A percentile compares a stretch with the other conserved stretches of the same genome.
These are phyloP conservation scores for Serilophus lunatus DNA, from an alignment of 2,113 vertebrate genomes.

Conservation along the genomic window DNA sequence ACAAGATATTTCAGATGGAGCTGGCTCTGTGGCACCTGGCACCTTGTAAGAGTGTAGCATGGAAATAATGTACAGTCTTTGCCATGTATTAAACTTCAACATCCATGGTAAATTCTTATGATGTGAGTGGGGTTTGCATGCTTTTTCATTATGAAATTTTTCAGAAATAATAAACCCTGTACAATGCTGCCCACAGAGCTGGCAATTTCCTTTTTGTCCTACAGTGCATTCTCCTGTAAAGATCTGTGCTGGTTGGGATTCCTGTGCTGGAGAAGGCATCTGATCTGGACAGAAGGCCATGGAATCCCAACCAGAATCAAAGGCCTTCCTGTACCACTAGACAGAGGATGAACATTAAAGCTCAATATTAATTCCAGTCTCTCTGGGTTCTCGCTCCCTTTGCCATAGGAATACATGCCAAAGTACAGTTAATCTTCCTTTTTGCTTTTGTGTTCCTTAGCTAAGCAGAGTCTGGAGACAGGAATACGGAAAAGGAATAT, in stretches of 20 bases:
- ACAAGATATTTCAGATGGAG: not conserved
- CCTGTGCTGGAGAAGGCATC: not conserved
- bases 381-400: not conserved
- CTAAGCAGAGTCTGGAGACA: not conserved
- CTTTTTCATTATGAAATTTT: not conserved
- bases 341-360: not conserved
- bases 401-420: not conserved
- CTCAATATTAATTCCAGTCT: not conserved
- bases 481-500: not conserved
- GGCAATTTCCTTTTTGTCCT: not conserved
- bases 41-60: not conserved
- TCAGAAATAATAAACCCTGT: not conserved
- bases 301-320: not conserved
- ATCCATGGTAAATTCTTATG: not conserved
- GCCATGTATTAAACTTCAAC: not conserved
- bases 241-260: not conserved
- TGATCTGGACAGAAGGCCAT: not conserved
- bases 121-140: not conserved
- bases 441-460: not conserved
- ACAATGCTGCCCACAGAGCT: not conserved
- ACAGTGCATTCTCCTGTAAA: not conserved
- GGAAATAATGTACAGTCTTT: not conserved
- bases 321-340: not conserved
- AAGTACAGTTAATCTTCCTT: not conserved
- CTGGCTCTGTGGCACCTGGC: not conserved